phyloP scores from a whole-genome alignment of 2,797 vertebrate genomes.

The Tokudaia tokunoshimensis region DNA sequence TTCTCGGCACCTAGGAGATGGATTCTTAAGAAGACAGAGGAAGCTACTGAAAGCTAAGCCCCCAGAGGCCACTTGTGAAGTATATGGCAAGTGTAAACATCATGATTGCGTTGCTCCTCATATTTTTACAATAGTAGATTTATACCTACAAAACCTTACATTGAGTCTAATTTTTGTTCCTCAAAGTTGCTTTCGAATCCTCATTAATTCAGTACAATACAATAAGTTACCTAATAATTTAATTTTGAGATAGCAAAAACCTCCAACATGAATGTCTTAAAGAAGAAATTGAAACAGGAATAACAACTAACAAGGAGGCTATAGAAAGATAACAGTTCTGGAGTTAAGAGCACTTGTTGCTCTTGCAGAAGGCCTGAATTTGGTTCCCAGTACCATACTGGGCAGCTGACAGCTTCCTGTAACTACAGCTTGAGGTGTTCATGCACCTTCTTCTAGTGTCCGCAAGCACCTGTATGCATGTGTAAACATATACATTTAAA shows the following conservation, averaged over 20 bases:
- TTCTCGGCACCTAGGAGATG: background rate
- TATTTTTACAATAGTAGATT: background rate
- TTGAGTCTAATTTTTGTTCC: background rate
- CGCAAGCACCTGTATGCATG: background rate
- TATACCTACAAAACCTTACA: background rate
- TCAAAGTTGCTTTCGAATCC: background rate
- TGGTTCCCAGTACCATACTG: background rate
- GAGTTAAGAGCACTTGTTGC: background rate
- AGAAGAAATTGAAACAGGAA: background rate
- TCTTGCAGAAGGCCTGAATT: background rate
- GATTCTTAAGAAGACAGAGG: background rate
- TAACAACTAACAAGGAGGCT: background rate
- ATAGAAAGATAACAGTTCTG: background rate
- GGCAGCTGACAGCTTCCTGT: background rate
- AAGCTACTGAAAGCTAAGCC: background rate
- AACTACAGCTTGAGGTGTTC: background rate
- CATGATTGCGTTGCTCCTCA: background rate
- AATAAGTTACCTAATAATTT: background rate
- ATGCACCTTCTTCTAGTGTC: background rate
- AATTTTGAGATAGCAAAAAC: conserved; percentile 1
- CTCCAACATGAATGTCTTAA: background rate
- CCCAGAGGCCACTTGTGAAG: rapidly evolving
- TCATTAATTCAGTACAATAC: background rate
- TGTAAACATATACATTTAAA: background rate
- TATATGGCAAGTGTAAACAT: background rate